Conservation (phyloP, 2,888 invertebrate genomes). For the Scotopteryx bipunctaria region DNA sequence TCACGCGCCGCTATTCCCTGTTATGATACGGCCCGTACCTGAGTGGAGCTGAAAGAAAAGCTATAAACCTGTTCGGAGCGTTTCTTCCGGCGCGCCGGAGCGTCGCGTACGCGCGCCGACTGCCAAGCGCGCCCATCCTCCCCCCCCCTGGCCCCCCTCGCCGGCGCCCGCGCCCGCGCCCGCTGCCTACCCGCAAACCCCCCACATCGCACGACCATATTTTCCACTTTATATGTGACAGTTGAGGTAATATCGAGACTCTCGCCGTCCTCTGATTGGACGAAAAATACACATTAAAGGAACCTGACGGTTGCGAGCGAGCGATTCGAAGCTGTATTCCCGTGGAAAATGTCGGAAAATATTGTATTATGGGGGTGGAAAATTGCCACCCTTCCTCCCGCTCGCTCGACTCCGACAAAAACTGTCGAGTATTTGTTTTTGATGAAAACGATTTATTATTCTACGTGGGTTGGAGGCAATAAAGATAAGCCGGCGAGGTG, state of each 20-base stretch:
- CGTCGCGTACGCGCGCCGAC: slow-evolving; percentile 79
- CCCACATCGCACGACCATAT: slow-evolving; percentile 83
- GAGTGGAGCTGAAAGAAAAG: slow-evolving; percentile 84
- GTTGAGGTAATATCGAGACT: slow-evolving; percentile 85
- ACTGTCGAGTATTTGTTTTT: slow-evolving; percentile 85
- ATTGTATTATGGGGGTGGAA: slow-evolving; percentile 84
- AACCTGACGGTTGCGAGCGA: slow-evolving; percentile 81
- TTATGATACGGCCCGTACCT: slow-evolving; percentile 84
- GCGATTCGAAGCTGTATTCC: slow-evolving; percentile 84
- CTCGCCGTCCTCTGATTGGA: slow-evolving; percentile 83
- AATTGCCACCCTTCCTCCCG: slow-evolving; percentile 82
- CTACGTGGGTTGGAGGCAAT: slow-evolving; percentile 84
- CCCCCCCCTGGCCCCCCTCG: slow-evolving; percentile 46
- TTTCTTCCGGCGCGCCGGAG: slow-evolving; percentile 80
- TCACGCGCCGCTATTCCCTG: slow-evolving; percentile 83
- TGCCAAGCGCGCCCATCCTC: slow-evolving; percentile 61
- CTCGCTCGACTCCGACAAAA: slow-evolving; percentile 82
- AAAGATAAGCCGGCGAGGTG: slow-evolving; percentile 84
- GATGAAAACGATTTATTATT: slow-evolving; percentile 84
- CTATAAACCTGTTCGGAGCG: slow-evolving; percentile 82
- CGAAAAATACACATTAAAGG: slow-evolving; percentile 85
- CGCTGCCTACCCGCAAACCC: slow-evolving; percentile 51
- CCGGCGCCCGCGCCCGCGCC: slow-evolving; percentile 40
- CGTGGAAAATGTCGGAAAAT: slow-evolving; percentile 84
- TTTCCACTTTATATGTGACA: slow-evolving; percentile 85